Conservation (phyloP, 1,140 invertebrate species). For the Gryllus bimaculatus region DNA sequence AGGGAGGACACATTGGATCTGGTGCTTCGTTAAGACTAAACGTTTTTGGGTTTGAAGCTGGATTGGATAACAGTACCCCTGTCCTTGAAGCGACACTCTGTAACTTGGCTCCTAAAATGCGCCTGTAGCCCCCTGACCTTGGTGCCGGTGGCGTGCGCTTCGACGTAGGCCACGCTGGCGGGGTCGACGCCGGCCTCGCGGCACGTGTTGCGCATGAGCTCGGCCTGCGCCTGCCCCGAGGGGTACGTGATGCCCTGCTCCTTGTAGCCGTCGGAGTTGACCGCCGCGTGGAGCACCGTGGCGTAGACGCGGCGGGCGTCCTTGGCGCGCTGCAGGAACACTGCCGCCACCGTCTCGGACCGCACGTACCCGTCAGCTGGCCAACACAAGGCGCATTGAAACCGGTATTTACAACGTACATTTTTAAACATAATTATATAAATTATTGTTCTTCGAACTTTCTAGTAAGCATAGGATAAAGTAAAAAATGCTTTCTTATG, state of each 20-base stretch:
- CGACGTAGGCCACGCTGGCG: constrained; percentile 72
- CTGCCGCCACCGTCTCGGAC: constrained; percentile 72
- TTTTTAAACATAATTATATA: too few species aligned
- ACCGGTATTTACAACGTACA: too few species aligned
- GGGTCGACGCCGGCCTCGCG: constrained; percentile 75
- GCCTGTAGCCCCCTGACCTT: too few species aligned
- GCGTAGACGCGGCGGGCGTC: constrained; percentile 57
- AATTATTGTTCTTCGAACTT: too few species aligned
- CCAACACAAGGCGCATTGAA: neutral
- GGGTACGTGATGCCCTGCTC: constrained; percentile 86
- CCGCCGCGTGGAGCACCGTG: constrained; percentile 53
- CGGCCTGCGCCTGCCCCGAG: constrained; percentile 68
- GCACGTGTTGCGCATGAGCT: constrained; percentile 75
- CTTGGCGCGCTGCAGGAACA: constrained; percentile 69
- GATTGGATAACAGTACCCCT: too few species aligned
- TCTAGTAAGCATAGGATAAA: too few species aligned
- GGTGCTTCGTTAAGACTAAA: too few species aligned
- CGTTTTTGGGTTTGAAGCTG: too few species aligned
- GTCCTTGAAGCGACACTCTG: too few species aligned
- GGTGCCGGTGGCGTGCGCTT: constrained; percentile 96
- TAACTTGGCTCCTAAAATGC: too few species aligned
- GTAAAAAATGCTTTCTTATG: too few species aligned
- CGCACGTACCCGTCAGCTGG: constrained; percentile 79
- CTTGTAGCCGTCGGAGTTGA: constrained; percentile 84
- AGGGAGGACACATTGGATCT: too few species aligned